A percentile compares a stretch with the other conserved stretches of the same genome.
Evolutionary conservation across 2,888 invertebrate genomes (phyloP).

Genomic region (Cyclophora punctaria): DNA sequence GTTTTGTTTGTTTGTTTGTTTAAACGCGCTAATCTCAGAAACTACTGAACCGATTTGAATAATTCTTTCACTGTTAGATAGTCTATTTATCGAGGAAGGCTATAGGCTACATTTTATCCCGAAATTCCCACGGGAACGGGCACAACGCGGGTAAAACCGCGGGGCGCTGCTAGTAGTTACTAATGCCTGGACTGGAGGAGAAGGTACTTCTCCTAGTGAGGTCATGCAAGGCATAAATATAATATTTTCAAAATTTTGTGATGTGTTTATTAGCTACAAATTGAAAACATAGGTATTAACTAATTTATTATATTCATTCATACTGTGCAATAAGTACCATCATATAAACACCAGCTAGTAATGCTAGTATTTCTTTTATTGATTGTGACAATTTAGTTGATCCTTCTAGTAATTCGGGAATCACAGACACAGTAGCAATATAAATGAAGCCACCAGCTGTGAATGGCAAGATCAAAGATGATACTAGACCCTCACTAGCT

Average conservation of each 20-base stretch:
- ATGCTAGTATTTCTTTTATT: constrained; percentile 90
- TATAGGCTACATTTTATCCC: too few species aligned
- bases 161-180: too few species aligned
- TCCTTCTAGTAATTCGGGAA: constrained; percentile 96
- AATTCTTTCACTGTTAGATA: too few species aligned
- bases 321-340: constrained; percentile 94
- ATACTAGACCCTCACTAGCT: constrained; percentile 78
- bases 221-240: too few species aligned
- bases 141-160: too few species aligned
- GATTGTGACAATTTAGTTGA: constrained; percentile 89
- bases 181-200: too few species aligned
- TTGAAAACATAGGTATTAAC: constrained; percentile 1
- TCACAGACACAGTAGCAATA: constrained; percentile 98
- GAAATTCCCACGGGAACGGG: too few species aligned
- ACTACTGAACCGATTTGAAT: too few species aligned
- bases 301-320: constrained; percentile 38
- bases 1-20: too few species aligned
- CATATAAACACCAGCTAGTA: constrained; percentile 93
- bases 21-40: too few species aligned
- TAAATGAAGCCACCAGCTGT: constrained; percentile 99
- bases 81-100: too few species aligned
- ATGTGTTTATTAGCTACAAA: constrained; percentile 16
- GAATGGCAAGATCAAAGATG: constrained; percentile 95
- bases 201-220: too few species aligned
- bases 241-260: constrained; percentile 16